Evolutionary conservation across 2,888 invertebrate genomes (phyloP), one percentile per base, ranked within the genome.

Genomic region (Xanthostigma xanthostigma): DNA sequence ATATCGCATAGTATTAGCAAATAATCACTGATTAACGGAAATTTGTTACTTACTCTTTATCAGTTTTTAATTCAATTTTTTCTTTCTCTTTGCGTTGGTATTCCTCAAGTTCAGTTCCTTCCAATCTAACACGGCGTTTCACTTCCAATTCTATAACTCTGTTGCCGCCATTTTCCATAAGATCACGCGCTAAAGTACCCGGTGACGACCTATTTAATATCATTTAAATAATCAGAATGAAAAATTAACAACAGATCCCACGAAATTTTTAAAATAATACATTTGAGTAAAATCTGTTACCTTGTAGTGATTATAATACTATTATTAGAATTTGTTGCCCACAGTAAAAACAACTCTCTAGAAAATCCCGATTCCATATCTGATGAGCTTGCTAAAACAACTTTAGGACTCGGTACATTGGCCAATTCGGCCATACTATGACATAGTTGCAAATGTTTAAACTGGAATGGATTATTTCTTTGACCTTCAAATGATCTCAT

Each of bases 321-420:
- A 63, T 98, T 98, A 62, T 87, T 86, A 2, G 88, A 73, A 69
- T 92, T 88, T 1, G 82, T 77, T 48, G 93, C 90, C 96, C 97
- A 98, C 59, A 88, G 83, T 3, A 94, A 70, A 65, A 98, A 97
- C 27, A 98, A 71, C 60, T 98, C 97, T 48, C 97, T 72, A 0
- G 96, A 85, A 66, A 89, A 97, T 0, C 98, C 98, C 54, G 85
- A 81, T 67, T 98, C 96, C 72, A 98, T 78, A 64, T 97, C 97
- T 0, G 93, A 86, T 53, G 84, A 87, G 60, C 95, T 95, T 0
- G 96, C 94, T 49, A 98, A 70, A 10, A 98, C 97, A 3, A 97
- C 92, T 70, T 92, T 92, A 4, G 93, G 92, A 57, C 89, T 91
- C 0, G 91, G 84, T 2, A 96, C 84, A 63, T 87, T 78, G 50